Evolutionary conservation across 2,888 invertebrate species (phyloP).

Genomic region (Sarcophaga carnaria): DNA sequence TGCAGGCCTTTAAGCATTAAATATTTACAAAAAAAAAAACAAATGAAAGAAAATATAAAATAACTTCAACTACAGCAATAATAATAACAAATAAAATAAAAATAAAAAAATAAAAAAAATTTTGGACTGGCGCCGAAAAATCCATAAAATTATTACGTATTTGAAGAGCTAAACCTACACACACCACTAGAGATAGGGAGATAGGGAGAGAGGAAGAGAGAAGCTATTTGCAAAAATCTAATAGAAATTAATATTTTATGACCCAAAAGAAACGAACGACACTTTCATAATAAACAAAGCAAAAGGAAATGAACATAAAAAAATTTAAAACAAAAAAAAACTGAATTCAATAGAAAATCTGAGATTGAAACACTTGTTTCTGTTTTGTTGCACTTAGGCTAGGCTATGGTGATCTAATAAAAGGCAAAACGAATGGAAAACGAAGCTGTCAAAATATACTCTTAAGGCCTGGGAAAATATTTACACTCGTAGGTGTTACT

Average conservation of each 20-base stretch:
- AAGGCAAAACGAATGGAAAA: constrained; percentile 45
- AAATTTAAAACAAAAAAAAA: background rate
- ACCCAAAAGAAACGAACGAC: background rate
- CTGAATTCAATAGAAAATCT: background rate
- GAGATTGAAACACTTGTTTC: constrained; percentile 30
- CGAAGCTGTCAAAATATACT: constrained; percentile 75
- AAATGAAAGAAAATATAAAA: background rate
- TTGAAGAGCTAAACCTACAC: constrained; percentile 17
- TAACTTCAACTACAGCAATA: too few relatives aligned
- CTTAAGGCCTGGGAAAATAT: constrained; percentile 78
- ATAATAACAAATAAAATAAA: background rate
- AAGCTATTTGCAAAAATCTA: constrained; percentile 55
- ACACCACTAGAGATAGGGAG: too few relatives aligned
- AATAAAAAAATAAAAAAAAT: background rate
- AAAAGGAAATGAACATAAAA: constrained; percentile 32
- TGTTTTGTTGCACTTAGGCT: background rate
- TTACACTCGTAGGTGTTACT: constrained; percentile 71
- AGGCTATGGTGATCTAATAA: constrained; percentile 75
- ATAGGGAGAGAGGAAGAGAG: too few relatives aligned
- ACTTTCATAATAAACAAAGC: constrained; percentile 20
- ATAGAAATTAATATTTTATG: constrained; percentile 44
- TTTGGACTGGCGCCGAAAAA: constrained; percentile 59
- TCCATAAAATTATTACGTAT: constrained; percentile 56
- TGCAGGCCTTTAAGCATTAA: background rate
- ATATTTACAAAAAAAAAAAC: background rate